Percentiles rank a stretch among this genome's conserved stretches.
Evolutionary conservation across 2,888 invertebrate species (phyloP).

Genomic region (Ophion costatus): DNA sequence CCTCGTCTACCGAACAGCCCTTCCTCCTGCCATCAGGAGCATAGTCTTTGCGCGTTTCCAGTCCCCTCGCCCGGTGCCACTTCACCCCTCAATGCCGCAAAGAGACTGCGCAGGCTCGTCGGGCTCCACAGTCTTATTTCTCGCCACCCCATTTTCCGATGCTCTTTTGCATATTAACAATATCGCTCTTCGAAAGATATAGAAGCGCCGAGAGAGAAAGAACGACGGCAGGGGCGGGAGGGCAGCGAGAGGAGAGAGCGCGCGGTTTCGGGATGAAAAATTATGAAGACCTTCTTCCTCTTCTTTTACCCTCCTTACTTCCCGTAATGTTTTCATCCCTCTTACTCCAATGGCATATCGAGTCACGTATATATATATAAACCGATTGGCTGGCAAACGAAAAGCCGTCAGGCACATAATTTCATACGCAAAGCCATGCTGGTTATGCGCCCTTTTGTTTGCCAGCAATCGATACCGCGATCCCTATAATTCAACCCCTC

Average conservation of each 20-base stretch:
- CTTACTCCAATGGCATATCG: conserved; percentile 25
- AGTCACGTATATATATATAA: not conserved
- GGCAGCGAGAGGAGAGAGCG: conserved; percentile 8
- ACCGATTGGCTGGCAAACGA: not conserved
- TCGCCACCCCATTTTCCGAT: conserved; percentile 82
- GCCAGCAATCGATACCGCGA: conserved; percentile 33
- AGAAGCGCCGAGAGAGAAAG: conserved; percentile 69
- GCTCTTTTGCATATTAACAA: conserved; percentile 84
- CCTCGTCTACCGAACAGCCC: conserved; percentile 14
- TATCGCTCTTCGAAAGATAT: conserved; percentile 79
- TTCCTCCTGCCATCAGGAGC: not conserved
- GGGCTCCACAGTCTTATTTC: conserved; percentile 78
- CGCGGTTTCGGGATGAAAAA: conserved; percentile 79
- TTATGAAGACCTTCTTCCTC: conserved; percentile 77
- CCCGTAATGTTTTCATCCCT: conserved; percentile 41
- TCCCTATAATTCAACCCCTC: conserved; percentile 42
- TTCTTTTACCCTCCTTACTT: conserved; percentile 59
- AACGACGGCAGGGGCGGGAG: not conserved
- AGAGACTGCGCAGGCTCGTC: conserved; percentile 63
- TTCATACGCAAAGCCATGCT: not conserved
- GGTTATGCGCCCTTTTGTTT: conserved; percentile 18
- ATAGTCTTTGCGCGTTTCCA: conserved; percentile 38
- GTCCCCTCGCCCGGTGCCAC: conserved; percentile 53
- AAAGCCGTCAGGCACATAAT: conserved; percentile 1
- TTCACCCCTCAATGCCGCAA: conserved; percentile 14